Base-by-base conservation (phyloP, 2,797 vertebrate genomes). In the Dallia pectoralis region DNA sequence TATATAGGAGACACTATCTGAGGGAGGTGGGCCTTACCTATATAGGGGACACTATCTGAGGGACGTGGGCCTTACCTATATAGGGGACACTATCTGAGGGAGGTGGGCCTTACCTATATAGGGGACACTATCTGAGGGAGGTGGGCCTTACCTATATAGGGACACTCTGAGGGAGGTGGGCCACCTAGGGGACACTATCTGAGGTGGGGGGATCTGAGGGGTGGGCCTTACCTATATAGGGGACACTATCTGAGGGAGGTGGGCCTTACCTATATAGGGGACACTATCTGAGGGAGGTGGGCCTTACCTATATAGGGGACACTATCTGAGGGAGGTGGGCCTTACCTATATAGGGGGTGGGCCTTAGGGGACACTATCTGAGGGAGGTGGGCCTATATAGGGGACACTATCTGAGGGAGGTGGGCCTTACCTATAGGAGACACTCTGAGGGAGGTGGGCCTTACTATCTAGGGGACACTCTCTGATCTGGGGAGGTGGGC, bases 161-260 rank as follows among this genome's bases (percentile, higher is more conserved):
- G 95, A 1, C 92, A 98, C 90, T 99, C 97, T 29, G 97, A 98
- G 30, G 97, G 96, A 0, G 97, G 97, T 97, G 99, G 98, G 90
- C 96, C 99, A 89, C 99, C 97, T 53, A 27, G 18, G 27, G 14
- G n/a, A 51, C 44, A 29, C 69, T 30, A 27, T 16, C 47, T 4
- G 27, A 18, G 22, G 47, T n/a, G n/a, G n/a, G n/a, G n/a, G n/a
- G n/a, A n/a, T n/a, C n/a, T n/a, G n/a, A n/a, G n/a, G n/a, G n/a
- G n/a, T n/a, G n/a, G n/a, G 40, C 8, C 14, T 12, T 11, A 25
- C 59, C 59, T 61, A 61, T 61, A 19, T 69, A 69, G 19, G 27
- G 14, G n/a, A 51, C 44, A 29, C 69, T 32, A 27, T 16, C 47
- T 4, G 27, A 18, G 14, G n/a, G n/a, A n/a, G n/a, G n/a, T n/a